Evolutionary conservation across 2,888 invertebrate species (phyloP).

Genomic region (Congeria kusceri): DNA sequence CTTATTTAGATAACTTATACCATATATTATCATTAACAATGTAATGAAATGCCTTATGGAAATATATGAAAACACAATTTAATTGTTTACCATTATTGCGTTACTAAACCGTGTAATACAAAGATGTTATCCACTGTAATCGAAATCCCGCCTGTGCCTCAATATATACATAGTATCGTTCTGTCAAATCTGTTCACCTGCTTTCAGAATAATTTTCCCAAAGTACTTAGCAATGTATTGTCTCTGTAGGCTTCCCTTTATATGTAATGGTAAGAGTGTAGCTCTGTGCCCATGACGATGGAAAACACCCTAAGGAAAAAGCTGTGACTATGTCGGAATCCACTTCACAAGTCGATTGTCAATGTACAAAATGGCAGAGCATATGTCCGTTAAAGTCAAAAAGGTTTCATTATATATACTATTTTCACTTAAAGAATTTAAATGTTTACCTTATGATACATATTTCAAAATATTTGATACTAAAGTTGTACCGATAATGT

Average conservation of each 20-base stretch:
- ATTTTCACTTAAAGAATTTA: too few relatives aligned
- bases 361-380: too few relatives aligned
- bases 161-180: constrained; percentile 21
- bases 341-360: too few relatives aligned
- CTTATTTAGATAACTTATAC: constrained; percentile 4
- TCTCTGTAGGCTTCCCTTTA: constrained; percentile 2
- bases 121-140: constrained; percentile 7
- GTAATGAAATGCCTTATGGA: background rate
- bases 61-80: background rate
- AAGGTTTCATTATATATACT: too few relatives aligned
- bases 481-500: too few relatives aligned
- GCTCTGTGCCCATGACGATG: constrained; percentile 6
- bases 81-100: background rate
- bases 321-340: too few relatives aligned
- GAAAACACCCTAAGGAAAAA: constrained; percentile 11
- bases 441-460: too few relatives aligned
- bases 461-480: too few relatives aligned
- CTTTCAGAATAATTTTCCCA: constrained; percentile 7
- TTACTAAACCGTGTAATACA: background rate
- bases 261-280: background rate
- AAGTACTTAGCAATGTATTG: constrained; percentile 11
- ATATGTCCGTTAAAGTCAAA: too few relatives aligned
- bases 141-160: constrained; percentile 19
- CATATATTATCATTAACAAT: background rate
- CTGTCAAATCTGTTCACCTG: constrained; percentile 14